Percentiles rank a stretch among this genome's conserved stretches.
phyloP scores from a whole-genome alignment of 2,113 vertebrate species.

The Sylvia atricapilla region DNA sequence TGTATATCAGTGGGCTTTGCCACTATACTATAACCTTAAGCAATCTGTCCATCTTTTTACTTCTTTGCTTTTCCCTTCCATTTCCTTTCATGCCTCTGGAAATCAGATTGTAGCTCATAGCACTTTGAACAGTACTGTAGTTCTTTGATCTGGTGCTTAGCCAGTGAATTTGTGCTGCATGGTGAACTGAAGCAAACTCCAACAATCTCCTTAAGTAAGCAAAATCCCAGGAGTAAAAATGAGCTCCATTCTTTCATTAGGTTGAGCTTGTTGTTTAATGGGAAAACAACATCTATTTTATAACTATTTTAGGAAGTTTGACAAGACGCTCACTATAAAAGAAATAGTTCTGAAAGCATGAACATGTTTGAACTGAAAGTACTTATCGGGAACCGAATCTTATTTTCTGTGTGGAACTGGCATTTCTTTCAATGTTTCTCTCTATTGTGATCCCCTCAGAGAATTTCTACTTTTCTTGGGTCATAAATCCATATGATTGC shows the following conservation, averaged over 20 bases:
- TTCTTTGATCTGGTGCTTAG: not conserved
- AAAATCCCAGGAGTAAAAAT: not conserved
- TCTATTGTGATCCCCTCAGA: not conserved
- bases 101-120: not conserved
- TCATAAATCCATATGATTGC: slow-evolving; percentile 53
- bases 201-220: not conserved
- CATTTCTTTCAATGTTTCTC: not conserved
- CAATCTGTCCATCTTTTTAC: not conserved
- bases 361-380: not conserved
- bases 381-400: not conserved
- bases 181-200: not conserved
- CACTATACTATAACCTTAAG: not conserved
- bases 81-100: not conserved
- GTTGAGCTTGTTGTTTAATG: not conserved
- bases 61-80: not conserved
- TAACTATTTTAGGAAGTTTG: not conserved
- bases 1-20: not conserved
- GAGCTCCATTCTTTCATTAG: not conserved
- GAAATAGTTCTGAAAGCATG: not conserved
- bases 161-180: not conserved
- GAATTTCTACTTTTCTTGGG: slow-evolving; percentile 37
- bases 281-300: not conserved
- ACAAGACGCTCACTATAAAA: not conserved
- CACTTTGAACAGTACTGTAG: not conserved
- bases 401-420: not conserved